Evolutionary conservation across 2,888 invertebrate species (phyloP).

Genomic region (Eubasilissa splendida): DNA sequence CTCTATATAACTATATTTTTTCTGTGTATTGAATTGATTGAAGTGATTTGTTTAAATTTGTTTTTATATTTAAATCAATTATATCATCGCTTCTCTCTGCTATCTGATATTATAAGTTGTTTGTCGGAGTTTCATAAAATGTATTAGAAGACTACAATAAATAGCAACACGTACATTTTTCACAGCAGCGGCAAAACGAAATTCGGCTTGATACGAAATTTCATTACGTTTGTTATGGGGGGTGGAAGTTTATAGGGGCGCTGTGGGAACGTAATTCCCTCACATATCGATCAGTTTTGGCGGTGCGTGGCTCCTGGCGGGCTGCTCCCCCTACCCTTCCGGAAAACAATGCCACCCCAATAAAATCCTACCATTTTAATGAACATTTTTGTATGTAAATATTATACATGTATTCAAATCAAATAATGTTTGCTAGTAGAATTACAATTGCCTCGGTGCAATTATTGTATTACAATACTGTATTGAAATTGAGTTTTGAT

Average conservation of each 20-base stretch:
- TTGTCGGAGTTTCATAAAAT: too few relatives aligned
- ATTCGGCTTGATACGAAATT: constrained; percentile 17
- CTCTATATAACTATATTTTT: too few relatives aligned
- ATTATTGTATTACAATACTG: not conserved
- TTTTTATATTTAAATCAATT: too few relatives aligned
- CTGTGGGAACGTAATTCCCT: constrained; percentile 52
- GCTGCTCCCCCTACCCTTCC: constrained; percentile 60
- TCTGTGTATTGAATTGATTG: too few relatives aligned
- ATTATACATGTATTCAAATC: not conserved
- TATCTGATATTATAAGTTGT: too few relatives aligned
- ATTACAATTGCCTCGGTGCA: not conserved
- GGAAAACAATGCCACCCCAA: constrained; percentile 35
- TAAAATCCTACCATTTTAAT: constrained; percentile 14
- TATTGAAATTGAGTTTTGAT: not conserved
- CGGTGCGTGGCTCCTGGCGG: constrained; percentile 67
- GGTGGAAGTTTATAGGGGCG: constrained; percentile 37
- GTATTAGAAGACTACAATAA: too few relatives aligned
- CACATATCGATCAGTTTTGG: constrained; percentile 51
- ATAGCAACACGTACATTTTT: not conserved
- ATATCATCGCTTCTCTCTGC: too few relatives aligned
- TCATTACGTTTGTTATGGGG: constrained; percentile 32
- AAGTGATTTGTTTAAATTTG: too few relatives aligned
- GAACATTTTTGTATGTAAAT: constrained; percentile 25
- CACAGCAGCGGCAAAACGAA: constrained; percentile 9
- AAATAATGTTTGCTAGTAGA: not conserved